Percentiles rank a stretch among this genome's conserved stretches.
phyloP scores from a whole-genome alignment of 2,888 invertebrate genomes.

The Campaea margaritaria region DNA sequence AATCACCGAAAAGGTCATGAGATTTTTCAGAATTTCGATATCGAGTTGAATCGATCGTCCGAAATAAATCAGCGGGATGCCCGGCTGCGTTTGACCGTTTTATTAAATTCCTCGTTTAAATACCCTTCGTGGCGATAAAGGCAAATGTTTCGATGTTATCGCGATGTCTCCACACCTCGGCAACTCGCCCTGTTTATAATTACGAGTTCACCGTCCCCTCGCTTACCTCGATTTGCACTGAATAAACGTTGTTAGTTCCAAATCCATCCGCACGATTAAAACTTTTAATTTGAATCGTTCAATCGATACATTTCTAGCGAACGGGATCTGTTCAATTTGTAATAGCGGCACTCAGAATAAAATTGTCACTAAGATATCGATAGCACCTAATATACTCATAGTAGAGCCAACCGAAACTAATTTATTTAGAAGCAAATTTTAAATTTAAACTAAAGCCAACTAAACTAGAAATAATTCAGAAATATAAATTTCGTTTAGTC shows the following conservation, averaged over 20 bases:
- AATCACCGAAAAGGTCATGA: too few species aligned
- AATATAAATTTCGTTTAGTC: not conserved
- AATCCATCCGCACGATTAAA: slow-evolving; percentile 11
- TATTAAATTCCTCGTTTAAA: slow-evolving; percentile 78
- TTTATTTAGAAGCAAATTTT: too few species aligned
- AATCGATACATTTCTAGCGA: not conserved
- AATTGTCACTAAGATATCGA: too few species aligned
- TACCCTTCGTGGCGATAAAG: slow-evolving; percentile 65
- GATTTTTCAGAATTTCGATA: slow-evolving; percentile 7
- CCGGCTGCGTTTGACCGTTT: slow-evolving; percentile 60
- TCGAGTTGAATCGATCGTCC: slow-evolving; percentile 29
- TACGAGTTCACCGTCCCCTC: slow-evolving; percentile 55
- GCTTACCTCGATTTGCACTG: slow-evolving; percentile 31
- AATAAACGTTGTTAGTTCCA: slow-evolving; percentile 26
- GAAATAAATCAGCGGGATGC: slow-evolving; percentile 64
- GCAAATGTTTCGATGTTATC: slow-evolving; percentile 75
- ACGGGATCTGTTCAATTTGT: not conserved
- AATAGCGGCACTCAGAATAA: too few species aligned
- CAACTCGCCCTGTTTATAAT: slow-evolving; percentile 67
- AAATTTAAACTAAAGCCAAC: too few species aligned
- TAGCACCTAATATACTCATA: too few species aligned
- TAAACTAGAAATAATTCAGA: too few species aligned
- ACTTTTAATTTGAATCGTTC: not conserved
- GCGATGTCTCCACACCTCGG: slow-evolving; percentile 74
- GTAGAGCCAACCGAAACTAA: too few species aligned